A percentile compares a stretch with the other conserved stretches of the same genome.
These are phyloP conservation scores for Perizoma flavofasciatum DNA, from an alignment of 2,888 invertebrate genomes.

Conservation along the genomic window DNA sequence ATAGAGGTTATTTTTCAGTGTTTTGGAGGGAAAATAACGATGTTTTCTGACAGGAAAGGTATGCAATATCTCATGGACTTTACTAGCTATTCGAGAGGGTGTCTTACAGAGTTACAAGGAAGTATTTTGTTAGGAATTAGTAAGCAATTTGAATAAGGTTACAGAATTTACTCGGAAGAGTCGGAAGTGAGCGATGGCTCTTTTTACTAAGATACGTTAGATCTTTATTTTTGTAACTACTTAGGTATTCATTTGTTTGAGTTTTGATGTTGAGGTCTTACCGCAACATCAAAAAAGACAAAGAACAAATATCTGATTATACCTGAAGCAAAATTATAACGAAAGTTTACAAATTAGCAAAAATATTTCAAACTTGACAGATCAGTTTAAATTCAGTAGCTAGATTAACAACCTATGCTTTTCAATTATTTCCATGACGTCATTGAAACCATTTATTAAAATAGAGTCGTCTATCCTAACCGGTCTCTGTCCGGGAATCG, in stretches of 20 bases:
- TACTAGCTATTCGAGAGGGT: slow-evolving; percentile 10
- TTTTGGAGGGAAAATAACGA: slow-evolving; percentile 1
- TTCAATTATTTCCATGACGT: slow-evolving; percentile 26
- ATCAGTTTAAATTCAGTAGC: not conserved
- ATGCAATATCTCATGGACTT: slow-evolving; percentile 28
- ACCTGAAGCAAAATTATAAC: no score
- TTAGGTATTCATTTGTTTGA: no score
- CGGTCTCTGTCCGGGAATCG: slow-evolving; percentile 44
- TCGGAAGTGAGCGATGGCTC: no score
- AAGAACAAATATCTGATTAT: no score
- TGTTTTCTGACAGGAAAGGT: slow-evolving; percentile 19
- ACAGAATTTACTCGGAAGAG: no score
- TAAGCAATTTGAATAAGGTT: slow-evolving; percentile 2
- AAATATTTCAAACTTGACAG: not conserved
- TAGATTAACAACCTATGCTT: not conserved
- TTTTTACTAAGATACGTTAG: no score
- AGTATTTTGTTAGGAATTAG: slow-evolving; percentile 26
- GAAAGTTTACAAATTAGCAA: no score
- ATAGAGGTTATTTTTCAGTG: slow-evolving; percentile 19
- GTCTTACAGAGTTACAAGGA: slow-evolving; percentile 15
- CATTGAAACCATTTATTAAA: slow-evolving; percentile 27
- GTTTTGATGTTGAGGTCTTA: no score
- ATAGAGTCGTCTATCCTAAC: slow-evolving; percentile 50
- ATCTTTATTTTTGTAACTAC: no score
- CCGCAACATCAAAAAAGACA: no score